Percentiles rank a stretch among this genome's conserved stretches.
These are phyloP conservation scores for Parnassius smintheus DNA, from an alignment of 2,888 invertebrate genomes.

Conservation along the genomic window DNA sequence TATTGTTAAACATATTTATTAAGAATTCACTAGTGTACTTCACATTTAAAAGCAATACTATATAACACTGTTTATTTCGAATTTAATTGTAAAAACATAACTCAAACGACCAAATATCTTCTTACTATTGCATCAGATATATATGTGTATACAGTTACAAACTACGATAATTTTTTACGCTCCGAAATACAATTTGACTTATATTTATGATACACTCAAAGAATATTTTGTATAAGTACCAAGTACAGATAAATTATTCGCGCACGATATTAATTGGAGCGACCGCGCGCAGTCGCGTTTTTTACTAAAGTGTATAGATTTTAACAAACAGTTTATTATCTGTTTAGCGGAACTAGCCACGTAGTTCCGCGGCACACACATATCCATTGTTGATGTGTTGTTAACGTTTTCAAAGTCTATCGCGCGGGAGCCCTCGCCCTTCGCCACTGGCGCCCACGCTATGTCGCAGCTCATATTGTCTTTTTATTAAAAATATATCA, in stretches of 20 bases:
- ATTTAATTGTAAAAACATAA: constrained; percentile 31
- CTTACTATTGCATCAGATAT: constrained; percentile 38
- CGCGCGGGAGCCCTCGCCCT: constrained; percentile 17
- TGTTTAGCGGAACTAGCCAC: not conserved
- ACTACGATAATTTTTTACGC: constrained; percentile 39
- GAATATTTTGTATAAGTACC: constrained; percentile 14
- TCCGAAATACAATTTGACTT: constrained; percentile 35
- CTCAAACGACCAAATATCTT: constrained; percentile 53
- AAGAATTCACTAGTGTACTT: constrained; percentile 29
- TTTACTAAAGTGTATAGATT: not conserved
- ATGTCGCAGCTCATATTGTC: constrained; percentile 45
- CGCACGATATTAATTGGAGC: constrained; percentile 3
- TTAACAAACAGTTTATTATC: too few relatives aligned
- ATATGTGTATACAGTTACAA: constrained; percentile 27
- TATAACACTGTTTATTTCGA: constrained; percentile 33
- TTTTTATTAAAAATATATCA: constrained; percentile 59
- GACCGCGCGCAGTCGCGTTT: constrained; percentile 9
- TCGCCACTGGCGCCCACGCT: constrained; percentile 27
- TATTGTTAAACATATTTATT: constrained; percentile 7
- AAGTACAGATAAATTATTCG: not conserved
- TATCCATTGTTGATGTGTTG: constrained; percentile 35
- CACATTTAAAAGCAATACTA: constrained; percentile 42
- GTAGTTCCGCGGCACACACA: not conserved
- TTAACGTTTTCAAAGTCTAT: constrained; percentile 69
- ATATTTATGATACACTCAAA: constrained; percentile 31